phyloP scores from a whole-genome alignment of 2,113 vertebrate species.

The Tragelaphus buxtoni region DNA sequence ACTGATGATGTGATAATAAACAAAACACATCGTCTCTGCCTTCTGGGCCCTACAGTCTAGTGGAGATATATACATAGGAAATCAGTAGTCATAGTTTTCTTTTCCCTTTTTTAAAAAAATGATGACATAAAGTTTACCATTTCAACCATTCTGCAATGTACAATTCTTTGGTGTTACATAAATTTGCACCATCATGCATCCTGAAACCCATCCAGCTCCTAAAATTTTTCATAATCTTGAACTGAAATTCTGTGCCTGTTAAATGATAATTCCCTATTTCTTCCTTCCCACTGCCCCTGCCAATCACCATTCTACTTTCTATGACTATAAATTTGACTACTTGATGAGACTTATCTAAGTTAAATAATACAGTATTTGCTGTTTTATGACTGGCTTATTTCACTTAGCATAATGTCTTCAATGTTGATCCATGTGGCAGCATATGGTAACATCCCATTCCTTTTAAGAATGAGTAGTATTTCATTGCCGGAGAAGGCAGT shows the following conservation, averaged over 20 bases:
- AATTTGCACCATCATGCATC: not conserved
- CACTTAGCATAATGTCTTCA: not conserved
- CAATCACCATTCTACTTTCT: not conserved
- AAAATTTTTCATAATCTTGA: not conserved
- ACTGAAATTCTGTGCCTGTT: not conserved
- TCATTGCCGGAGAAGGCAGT: no score
- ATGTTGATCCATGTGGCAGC: not conserved
- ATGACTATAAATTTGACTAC: not conserved
- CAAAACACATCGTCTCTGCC: not conserved
- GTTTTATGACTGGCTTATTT: not conserved
- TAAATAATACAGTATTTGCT: not conserved
- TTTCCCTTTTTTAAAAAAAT: not conserved
- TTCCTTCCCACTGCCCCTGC: no score
- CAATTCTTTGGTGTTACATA: not conserved
- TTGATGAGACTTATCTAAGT: not conserved
- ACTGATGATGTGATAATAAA: not conserved
- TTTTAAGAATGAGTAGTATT: not conserved
- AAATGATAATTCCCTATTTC: not conserved
- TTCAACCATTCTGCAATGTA: not conserved
- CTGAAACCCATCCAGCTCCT: not conserved
- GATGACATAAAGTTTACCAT: not conserved
- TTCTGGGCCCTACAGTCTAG: no score
- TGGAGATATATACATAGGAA: not conserved
- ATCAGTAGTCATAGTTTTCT: not conserved
- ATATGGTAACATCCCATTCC: not conserved